Conservation (phyloP, 1,140 invertebrate species). For the Pectinophora gossypiella region DNA sequence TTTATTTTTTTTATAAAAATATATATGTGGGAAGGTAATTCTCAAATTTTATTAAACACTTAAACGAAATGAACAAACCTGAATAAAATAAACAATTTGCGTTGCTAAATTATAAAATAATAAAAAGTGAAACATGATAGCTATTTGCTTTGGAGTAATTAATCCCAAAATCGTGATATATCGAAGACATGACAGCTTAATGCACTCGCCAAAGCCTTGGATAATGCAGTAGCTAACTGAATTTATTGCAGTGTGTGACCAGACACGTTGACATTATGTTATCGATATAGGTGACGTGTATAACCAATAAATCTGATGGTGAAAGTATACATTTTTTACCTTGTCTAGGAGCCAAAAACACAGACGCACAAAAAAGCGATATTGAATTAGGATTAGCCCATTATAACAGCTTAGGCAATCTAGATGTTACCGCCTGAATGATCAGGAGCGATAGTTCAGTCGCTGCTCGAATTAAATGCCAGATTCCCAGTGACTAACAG, state of each 20-base stretch:
- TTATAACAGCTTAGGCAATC: constrained; percentile 66
- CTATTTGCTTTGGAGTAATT: neutral
- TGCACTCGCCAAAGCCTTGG: neutral
- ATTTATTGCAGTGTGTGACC: constrained; percentile 37
- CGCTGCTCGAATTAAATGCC: constrained; percentile 61
- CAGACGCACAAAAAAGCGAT: constrained; percentile 59
- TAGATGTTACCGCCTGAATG: constrained; percentile 68
- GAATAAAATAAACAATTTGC: too few relatives aligned
- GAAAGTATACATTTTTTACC: constrained; percentile 53
- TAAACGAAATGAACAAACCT: too few relatives aligned
- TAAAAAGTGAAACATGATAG: too few relatives aligned
- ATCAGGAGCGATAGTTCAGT: constrained; percentile 25
- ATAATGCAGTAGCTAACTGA: constrained; percentile 6
- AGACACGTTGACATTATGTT: constrained; percentile 68
- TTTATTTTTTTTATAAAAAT: too few relatives aligned
- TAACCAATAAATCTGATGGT: constrained; percentile 65
- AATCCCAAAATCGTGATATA: constrained; percentile 8
- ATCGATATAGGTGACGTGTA: constrained; percentile 42
- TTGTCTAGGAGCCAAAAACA: constrained; percentile 35
- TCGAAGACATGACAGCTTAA: constrained; percentile 43
- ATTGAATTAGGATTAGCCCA: constrained; percentile 65
- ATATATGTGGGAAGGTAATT: too few relatives aligned
- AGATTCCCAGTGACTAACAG: constrained; percentile 66
- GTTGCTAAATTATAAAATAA: too few relatives aligned
- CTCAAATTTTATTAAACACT: too few relatives aligned